Evolutionary conservation across 2,797 vertebrate species (phyloP).

Genomic region (Serranus cabrilla): DNA sequence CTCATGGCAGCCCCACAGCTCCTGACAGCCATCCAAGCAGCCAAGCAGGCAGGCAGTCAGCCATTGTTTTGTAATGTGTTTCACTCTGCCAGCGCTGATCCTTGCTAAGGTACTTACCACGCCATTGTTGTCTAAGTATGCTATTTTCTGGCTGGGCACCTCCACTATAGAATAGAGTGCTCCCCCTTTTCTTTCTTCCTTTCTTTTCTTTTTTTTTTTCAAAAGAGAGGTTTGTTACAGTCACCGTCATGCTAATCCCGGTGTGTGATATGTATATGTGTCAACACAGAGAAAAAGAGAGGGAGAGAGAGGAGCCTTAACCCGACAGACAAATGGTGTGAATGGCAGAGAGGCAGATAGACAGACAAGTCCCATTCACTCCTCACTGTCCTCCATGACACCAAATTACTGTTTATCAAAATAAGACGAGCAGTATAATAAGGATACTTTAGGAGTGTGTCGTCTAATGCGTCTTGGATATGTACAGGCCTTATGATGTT

Average conservation of each 20-base stretch:
- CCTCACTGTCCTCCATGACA: slow-evolving; percentile 76
- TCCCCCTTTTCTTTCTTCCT: slow-evolving; percentile 10
- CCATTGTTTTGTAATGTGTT: slow-evolving; percentile 87
- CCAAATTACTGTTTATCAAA: slow-evolving; percentile 84
- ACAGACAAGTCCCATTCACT: slow-evolving; percentile 77
- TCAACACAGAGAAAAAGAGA: slow-evolving; percentile 79
- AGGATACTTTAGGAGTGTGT: slow-evolving; percentile 62
- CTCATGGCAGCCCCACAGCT: slow-evolving; percentile 74
- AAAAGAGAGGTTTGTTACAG: slow-evolving; percentile 83
- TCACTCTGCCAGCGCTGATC: slow-evolving; percentile 83
- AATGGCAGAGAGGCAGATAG: slow-evolving; percentile 74
- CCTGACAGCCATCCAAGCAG: slow-evolving; percentile 80
- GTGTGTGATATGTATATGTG: slow-evolving; percentile 85
- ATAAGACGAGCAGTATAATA: slow-evolving; percentile 70
- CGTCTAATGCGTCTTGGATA: slow-evolving; percentile 50
- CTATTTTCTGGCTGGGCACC: slow-evolving; percentile 86
- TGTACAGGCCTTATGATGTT: slow-evolving; percentile 47
- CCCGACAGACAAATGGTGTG: slow-evolving; percentile 66
- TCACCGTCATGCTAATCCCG: slow-evolving; percentile 83
- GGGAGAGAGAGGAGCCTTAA: slow-evolving; percentile 73
- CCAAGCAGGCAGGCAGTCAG: slow-evolving; percentile 79
- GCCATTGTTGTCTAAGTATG: slow-evolving; percentile 86
- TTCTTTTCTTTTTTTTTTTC: slow-evolving; percentile 43
- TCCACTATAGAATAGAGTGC: slow-evolving; percentile 79
- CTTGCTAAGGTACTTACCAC: slow-evolving; percentile 86